Evolutionary conservation across 1,140 invertebrate genomes (phyloP).

Genomic region (Leptonema lineaticorne): DNA sequence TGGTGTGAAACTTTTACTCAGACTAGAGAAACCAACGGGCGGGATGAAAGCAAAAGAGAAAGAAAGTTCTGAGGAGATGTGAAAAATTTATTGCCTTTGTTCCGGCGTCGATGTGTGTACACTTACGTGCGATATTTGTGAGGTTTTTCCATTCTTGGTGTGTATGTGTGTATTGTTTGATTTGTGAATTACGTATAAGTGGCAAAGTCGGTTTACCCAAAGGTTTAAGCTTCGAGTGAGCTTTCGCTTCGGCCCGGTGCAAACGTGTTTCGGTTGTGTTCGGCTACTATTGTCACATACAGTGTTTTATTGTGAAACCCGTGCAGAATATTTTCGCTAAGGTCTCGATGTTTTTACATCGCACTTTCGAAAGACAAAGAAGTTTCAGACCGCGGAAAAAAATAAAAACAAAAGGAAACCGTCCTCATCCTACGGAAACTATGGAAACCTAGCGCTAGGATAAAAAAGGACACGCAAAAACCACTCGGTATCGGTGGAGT

Average conservation of each 20-base stretch:
- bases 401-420: background rate
- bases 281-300: constrained; percentile 15
- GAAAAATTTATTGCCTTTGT: constrained; percentile 44
- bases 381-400: background rate
- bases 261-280: constrained; percentile 32
- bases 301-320: constrained; percentile 32
- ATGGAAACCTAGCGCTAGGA: no score
- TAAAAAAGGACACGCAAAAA: no score
- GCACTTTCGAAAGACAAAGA: background rate
- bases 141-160: no score
- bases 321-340: constrained; percentile 25
- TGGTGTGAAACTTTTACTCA: constrained; percentile 39
- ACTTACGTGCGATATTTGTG: background rate
- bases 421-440: no score
- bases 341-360: background rate
- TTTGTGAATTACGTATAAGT: constrained; percentile 42
- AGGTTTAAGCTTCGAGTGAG: constrained; percentile 20
- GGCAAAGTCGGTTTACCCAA: constrained; percentile 33
- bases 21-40: constrained; percentile 24
- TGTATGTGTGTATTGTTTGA: constrained; percentile 33
- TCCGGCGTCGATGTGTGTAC: constrained; percentile 22
- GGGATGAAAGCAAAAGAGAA: constrained; percentile 29
- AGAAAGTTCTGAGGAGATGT: constrained; percentile 41
- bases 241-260: constrained; percentile 17
- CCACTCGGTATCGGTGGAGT: no score